A percentile compares a stretch with the other conserved stretches of the same genome.
Conservation (phyloP, 2,888 invertebrate genomes). For the Galerucella pusilla region DNA sequence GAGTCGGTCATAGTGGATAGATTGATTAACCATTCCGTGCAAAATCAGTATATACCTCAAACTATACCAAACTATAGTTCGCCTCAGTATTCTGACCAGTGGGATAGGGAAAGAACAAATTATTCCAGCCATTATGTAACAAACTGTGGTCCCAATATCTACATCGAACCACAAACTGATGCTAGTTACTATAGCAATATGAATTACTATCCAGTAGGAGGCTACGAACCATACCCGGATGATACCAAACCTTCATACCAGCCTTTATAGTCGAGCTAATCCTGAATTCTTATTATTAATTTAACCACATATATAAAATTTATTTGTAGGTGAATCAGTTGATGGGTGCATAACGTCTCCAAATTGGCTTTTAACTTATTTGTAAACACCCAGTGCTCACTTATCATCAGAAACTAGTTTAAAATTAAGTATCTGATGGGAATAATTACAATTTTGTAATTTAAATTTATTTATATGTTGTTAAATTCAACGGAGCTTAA, state of each 20-base stretch:
- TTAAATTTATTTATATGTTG: background rate
- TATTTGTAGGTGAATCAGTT: background rate
- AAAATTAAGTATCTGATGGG: background rate
- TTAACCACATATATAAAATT: background rate
- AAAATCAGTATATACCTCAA: slow-evolving; percentile 47
- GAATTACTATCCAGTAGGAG: slow-evolving; percentile 25
- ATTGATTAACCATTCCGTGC: slow-evolving; percentile 56
- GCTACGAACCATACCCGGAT: slow-evolving; percentile 23
- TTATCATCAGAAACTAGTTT: background rate
- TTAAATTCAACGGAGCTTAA: background rate
- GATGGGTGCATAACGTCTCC: background rate
- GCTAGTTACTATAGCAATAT: slow-evolving; percentile 20
- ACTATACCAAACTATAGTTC: slow-evolving; percentile 25
- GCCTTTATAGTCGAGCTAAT: slow-evolving; percentile 7
- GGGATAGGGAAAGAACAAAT: slow-evolving; percentile 29
- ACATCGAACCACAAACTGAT: slow-evolving; percentile 27
- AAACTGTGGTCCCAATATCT: slow-evolving; percentile 25
- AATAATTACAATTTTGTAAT: background rate
- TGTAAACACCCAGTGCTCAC: background rate
- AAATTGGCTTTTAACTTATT: background rate
- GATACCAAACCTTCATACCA: slow-evolving; percentile 26
- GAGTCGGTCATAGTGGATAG: slow-evolving; percentile 64
- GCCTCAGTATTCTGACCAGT: slow-evolving; percentile 30
- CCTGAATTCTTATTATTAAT: slow-evolving; percentile 1
- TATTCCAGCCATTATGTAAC: slow-evolving; percentile 36